Conservation (phyloP, 1,140 invertebrate genomes). For the Archegozetes longisetosus region DNA sequence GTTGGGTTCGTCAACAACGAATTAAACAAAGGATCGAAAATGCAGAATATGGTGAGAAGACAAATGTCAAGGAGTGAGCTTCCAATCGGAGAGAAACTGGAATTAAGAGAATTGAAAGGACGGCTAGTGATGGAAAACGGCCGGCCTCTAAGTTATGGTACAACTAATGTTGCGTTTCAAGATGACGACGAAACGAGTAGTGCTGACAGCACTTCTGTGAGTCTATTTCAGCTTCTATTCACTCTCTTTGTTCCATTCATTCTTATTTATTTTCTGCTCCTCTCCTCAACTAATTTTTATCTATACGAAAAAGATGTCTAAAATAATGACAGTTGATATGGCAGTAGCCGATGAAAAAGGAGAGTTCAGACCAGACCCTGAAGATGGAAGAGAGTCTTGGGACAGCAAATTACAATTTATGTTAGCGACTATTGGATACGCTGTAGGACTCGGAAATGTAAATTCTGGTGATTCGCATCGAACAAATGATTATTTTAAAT, state of each 20-base stretch:
- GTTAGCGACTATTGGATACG: slow-evolving; percentile 74
- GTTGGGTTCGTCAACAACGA: neutral
- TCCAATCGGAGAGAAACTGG: slow-evolving; percentile 28
- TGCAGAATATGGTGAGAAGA: slow-evolving; percentile 23
- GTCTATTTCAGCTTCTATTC: neutral
- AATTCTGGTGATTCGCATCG: slow-evolving; percentile 74
- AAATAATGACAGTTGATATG: slow-evolving; percentile 21
- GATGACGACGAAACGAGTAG: slow-evolving; percentile 44
- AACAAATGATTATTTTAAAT: neutral
- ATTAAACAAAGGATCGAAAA: neutral
- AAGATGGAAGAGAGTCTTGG: slow-evolving; percentile 68
- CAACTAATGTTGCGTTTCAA: slow-evolving; percentile 60
- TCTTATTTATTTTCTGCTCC: neutral
- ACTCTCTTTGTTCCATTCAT: neutral
- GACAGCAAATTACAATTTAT: slow-evolving; percentile 82
- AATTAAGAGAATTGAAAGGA: slow-evolving; percentile 65
- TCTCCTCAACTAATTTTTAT: neutral
- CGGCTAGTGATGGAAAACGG: slow-evolving; percentile 48
- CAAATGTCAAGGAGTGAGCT: slow-evolving; percentile 20
- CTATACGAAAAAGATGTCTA: neutral
- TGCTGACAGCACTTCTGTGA: slow-evolving; percentile 31
- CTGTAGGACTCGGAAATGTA: slow-evolving; percentile 46
- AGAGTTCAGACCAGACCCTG: slow-evolving; percentile 37
- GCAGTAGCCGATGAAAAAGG: slow-evolving; percentile 33
- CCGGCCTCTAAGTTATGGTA: slow-evolving; percentile 43